Percentiles rank a stretch among this genome's conserved stretches.
Conservation (phyloP, 2,888 invertebrate species). For the Drosophila subquinaria region DNA sequence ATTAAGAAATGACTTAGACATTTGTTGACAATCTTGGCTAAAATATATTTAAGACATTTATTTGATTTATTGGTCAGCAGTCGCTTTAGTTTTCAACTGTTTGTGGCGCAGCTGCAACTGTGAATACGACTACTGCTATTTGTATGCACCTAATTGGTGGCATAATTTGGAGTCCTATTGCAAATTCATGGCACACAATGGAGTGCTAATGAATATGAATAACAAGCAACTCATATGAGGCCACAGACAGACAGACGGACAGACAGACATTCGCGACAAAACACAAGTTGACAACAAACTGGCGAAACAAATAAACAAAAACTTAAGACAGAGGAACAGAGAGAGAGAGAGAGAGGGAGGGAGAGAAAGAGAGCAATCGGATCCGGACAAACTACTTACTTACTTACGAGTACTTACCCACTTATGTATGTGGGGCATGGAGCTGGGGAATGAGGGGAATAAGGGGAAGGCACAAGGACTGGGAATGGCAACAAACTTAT, state of each 20-base stretch:
- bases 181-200: slow-evolving; percentile 68
- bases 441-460: not conserved
- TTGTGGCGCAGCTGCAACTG: slow-evolving; percentile 1
- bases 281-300: slow-evolving; percentile 54
- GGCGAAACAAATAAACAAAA: slow-evolving; percentile 48
- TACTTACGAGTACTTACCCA: slow-evolving; percentile 68
- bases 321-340: slow-evolving; percentile 26
- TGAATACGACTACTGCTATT: not conserved
- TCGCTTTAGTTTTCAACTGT: not conserved
- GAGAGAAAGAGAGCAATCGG: slow-evolving; percentile 26
- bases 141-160: slow-evolving; percentile 47
- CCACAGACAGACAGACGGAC: slow-evolving; percentile 49
- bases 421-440: slow-evolving; percentile 60
- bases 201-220: slow-evolving; percentile 76
- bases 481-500: slow-evolving; percentile 66
- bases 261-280: slow-evolving; percentile 31
- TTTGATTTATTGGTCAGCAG: slow-evolving; percentile 17
- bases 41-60: not conserved
- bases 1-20: not conserved
- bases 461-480: not conserved
- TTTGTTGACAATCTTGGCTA: not conserved
- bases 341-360: not conserved
- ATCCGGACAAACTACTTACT: slow-evolving; percentile 61
- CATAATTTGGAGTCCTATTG: slow-evolving; percentile 44
- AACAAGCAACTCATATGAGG: slow-evolving; percentile 58